These are phyloP conservation scores for Tyria jacobaeae DNA, from an alignment of 2,888 invertebrate genomes.

Conservation along the genomic window DNA sequence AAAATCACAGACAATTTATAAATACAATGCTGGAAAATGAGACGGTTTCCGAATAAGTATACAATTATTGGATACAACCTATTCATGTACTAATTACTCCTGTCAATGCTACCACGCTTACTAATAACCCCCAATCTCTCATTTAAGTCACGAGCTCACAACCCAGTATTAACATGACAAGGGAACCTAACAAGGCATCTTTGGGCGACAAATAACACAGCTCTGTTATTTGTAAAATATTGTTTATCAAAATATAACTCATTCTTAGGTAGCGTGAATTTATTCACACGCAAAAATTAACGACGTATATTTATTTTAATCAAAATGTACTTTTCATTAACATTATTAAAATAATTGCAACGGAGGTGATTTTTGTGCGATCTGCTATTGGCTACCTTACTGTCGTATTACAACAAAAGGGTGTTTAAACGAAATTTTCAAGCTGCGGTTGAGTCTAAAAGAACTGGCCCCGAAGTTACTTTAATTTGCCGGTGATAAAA, in stretches of 20 bases:
- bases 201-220: conserved; percentile 59
- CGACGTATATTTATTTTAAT: conserved; percentile 31
- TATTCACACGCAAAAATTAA: conserved; percentile 36
- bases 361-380: conserved; percentile 13
- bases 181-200: conserved; percentile 62
- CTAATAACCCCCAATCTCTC: conserved; percentile 57
- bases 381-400: conserved; percentile 11
- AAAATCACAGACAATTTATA: conserved; percentile 44
- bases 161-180: conserved; percentile 72
- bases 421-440: conserved; percentile 37
- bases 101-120: conserved; percentile 49
- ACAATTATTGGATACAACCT: conserved; percentile 54
- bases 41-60: conserved; percentile 52
- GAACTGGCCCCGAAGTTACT: conserved; percentile 64
- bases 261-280: conserved; percentile 24
- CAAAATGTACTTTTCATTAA: conserved; percentile 25
- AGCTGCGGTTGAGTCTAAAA: conserved; percentile 44
- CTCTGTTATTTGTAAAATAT: conserved; percentile 50
- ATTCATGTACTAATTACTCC: conserved; percentile 55
- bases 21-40: conserved; percentile 40
- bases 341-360: conserved; percentile 42
- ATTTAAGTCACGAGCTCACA: conserved; percentile 49
- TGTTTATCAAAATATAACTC: conserved; percentile 39
- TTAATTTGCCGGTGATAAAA: conserved; percentile 78
- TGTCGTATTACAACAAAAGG: conserved; percentile 36